Evolutionary conservation across 2,113 vertebrate species (phyloP).

Genomic region (Megaceryle maxima): DNA sequence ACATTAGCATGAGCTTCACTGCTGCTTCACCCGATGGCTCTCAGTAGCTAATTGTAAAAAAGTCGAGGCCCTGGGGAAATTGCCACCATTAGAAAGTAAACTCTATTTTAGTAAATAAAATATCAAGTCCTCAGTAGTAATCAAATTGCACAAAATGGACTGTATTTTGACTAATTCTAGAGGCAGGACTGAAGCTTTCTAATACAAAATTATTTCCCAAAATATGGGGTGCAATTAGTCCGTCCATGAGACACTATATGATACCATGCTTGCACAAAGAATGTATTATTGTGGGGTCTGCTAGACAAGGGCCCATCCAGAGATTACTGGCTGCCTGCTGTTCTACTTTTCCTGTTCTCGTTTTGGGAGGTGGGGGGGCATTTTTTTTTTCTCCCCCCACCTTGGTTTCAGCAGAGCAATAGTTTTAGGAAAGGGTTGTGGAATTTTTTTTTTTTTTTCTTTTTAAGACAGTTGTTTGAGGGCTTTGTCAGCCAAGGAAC

Average conservation of each 20-base stretch:
- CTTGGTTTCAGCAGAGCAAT: slow-evolving; percentile 19
- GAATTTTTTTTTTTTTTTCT: not conserved
- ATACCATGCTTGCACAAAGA: not conserved
- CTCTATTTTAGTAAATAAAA: not conserved
- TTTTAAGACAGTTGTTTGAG: not conserved
- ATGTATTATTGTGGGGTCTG: not conserved
- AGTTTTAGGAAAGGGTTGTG: not conserved
- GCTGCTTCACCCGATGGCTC: not conserved
- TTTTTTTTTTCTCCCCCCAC: not conserved
- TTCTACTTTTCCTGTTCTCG: slow-evolving; percentile 35
- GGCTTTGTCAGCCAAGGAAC: slow-evolving; percentile 18
- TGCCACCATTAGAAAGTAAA: not conserved
- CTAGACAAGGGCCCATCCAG: slow-evolving; percentile 5
- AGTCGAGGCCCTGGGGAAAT: not conserved
- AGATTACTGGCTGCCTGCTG: not conserved
- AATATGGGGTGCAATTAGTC: not conserved
- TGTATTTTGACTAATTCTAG: not conserved
- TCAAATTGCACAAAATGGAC: not conserved
- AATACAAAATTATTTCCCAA: not conserved
- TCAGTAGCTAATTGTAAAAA: not conserved
- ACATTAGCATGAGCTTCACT: not conserved
- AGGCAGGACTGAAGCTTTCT: not conserved
- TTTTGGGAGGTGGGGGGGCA: not conserved
- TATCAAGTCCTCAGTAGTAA: not conserved
- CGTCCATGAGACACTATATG: not conserved